Evolutionary conservation across 2,888 invertebrate species (phyloP).

Genomic region (Carterocephalus palaemon): DNA sequence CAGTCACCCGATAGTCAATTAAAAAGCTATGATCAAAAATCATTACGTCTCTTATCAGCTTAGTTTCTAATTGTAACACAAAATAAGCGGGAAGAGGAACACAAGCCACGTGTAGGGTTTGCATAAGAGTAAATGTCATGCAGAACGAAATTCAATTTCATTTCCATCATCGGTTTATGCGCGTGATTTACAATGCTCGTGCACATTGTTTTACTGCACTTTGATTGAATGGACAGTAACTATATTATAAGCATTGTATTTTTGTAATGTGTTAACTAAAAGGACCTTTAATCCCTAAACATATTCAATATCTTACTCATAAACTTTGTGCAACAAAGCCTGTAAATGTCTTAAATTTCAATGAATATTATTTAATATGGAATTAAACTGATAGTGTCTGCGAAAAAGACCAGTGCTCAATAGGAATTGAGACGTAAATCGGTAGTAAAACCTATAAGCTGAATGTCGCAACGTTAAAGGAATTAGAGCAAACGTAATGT

Average conservation of each 20-base stretch:
- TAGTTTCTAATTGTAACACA: slow-evolving; percentile 33
- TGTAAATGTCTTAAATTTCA: slow-evolving; percentile 12
- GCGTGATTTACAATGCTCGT: slow-evolving; percentile 59
- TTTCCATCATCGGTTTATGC: slow-evolving; percentile 61
- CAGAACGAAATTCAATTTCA: slow-evolving; percentile 61
- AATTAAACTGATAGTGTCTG: slow-evolving; percentile 8
- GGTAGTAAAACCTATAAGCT: slow-evolving; percentile 24
- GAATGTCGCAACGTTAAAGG: slow-evolving; percentile 32
- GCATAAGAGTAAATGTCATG: slow-evolving; percentile 59
- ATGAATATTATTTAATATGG: slow-evolving; percentile 9
- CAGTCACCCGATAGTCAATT: slow-evolving; percentile 47
- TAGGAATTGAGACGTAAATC: slow-evolving; percentile 32
- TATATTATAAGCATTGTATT: no score
- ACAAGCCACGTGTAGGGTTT: slow-evolving; percentile 49
- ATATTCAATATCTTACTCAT: slow-evolving; percentile 7
- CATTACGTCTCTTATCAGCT: slow-evolving; percentile 52
- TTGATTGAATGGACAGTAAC: slow-evolving; percentile 24
- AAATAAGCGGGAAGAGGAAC: slow-evolving; percentile 44
- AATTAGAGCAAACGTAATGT: slow-evolving; percentile 34
- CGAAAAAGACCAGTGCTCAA: slow-evolving; percentile 10
- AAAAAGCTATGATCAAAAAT: slow-evolving; percentile 44
- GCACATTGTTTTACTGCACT: slow-evolving; percentile 39
- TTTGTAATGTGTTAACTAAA: no score
- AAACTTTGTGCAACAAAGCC: slow-evolving; percentile 6
- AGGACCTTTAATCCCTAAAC: no score